Percentiles rank a stretch among this genome's conserved stretches.
phyloP scores from a whole-genome alignment of 2,113 vertebrate genomes.

The Anolis sagrei region DNA sequence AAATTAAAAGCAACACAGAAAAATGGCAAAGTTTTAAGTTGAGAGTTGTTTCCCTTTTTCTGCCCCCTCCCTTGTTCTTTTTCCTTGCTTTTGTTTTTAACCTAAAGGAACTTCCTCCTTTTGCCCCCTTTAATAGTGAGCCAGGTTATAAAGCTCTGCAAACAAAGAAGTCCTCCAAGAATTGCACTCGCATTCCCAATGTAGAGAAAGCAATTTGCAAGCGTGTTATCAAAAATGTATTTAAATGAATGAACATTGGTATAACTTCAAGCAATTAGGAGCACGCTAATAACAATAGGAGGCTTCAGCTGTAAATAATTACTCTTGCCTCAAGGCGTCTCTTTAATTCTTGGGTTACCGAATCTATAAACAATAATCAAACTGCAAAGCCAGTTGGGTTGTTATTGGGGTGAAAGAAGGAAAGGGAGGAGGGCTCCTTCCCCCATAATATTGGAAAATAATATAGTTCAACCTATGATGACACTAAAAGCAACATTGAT shows the following conservation, averaged over 20 bases:
- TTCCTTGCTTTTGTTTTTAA: conserved; percentile 43
- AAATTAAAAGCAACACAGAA: conserved; percentile 53
- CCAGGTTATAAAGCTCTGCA: conserved; percentile 61
- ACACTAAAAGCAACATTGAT: conserved; percentile 91
- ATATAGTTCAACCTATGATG: conserved; percentile 80
- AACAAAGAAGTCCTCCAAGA: conserved; percentile 67
- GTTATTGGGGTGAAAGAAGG: conserved; percentile 30
- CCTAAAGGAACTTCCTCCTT: conserved; percentile 2
- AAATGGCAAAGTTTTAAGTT: conserved; percentile 13
- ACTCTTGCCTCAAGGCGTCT: conserved; percentile 93
- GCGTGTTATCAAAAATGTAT: conserved; percentile 90
- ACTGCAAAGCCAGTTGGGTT: conserved; percentile 91
- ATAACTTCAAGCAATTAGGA: conserved; percentile 99
- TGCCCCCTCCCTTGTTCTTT: conserved; percentile 13
- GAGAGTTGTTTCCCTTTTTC: conserved; percentile 38
- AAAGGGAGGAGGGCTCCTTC: conserved; percentile 30
- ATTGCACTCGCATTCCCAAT: conserved; percentile 84
- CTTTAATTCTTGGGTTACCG: conserved; percentile 96
- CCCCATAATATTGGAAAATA: neutral
- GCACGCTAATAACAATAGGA: conserved; percentile 99
- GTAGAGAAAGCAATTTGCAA: conserved; percentile 89
- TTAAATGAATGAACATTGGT: conserved; percentile 99
- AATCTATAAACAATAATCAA: conserved; percentile 99
- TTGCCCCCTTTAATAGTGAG: neutral
- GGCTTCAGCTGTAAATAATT: conserved; percentile 99